Evolutionary conservation across 2,797 vertebrate species (phyloP).

Genomic region (Tympanoctomys barrerae): DNA sequence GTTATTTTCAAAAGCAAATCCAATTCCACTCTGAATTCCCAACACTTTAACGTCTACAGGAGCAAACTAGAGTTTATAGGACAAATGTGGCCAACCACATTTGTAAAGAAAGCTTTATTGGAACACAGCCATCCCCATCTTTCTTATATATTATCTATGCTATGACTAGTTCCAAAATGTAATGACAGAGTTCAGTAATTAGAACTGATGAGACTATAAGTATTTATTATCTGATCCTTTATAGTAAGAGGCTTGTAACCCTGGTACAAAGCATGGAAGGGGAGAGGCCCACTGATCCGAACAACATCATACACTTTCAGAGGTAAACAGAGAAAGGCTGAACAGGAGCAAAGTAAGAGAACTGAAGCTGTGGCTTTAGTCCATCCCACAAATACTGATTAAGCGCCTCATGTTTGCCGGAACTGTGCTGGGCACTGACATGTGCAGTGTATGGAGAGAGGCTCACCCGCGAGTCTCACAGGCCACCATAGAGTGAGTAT

Average conservation of each 20-base stretch:
- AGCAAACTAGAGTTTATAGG: background rate
- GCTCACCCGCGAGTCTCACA: background rate
- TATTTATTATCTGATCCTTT: background rate
- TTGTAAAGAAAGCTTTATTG: slow-evolving; percentile 34
- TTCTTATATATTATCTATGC: background rate
- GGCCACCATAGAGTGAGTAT: background rate
- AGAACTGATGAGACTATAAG: background rate
- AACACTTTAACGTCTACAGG: background rate
- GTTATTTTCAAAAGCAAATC: slow-evolving; percentile 8
- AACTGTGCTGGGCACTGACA: background rate
- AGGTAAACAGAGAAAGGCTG: background rate
- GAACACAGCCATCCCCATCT: background rate
- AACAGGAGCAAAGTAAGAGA: background rate
- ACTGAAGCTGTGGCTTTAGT: background rate
- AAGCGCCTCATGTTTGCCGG: background rate
- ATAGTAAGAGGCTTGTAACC: background rate
- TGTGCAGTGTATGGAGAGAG: background rate
- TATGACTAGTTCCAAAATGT: background rate
- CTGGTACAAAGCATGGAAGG: background rate
- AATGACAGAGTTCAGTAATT: background rate
- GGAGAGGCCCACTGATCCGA: background rate
- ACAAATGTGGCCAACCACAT: background rate
- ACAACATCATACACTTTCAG: background rate
- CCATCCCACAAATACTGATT: background rate
- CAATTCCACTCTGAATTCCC: slow-evolving; percentile 3